Base-by-base conservation (phyloP, 2,113 vertebrate species). In the Vulpes lagopus region DNA sequence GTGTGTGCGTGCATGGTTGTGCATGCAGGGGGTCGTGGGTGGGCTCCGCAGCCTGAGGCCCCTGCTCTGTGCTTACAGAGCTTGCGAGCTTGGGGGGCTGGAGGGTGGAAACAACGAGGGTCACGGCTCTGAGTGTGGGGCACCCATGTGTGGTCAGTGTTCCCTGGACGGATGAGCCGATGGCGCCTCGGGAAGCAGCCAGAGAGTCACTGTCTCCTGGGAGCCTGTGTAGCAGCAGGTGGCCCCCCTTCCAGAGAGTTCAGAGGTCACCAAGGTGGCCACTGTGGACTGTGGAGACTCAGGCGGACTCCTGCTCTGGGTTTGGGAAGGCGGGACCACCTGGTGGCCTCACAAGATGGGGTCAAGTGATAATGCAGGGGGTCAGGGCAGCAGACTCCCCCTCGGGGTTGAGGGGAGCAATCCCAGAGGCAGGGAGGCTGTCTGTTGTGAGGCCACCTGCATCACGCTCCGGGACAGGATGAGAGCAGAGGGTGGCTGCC, bases 51-150 rank as follows among this genome's bases (percentile, higher is more conserved):
- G 62, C 38, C 22, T 8, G 12, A 23, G 65, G 73, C 0, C 83
- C 55, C 65, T 8, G 35, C 20, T 1, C 10, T 10, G 57, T 25
- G 27, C 27, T 19, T 2, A 1, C 23, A 14, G 78, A 22, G 38
- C 0, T 0, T 7, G 17, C 35, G 9, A 22, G 25, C 0, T 4
- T 4, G 7, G 17, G 0, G 20, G 51, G 12, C 65, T 23, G 5
- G 83, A 8, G 16, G 22, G 20, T 43, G 0, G 43, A 27, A 2
- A 57, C n/a, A 25, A 2, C 0, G 35, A n/a, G n/a, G 49, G 2
- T 30, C 8, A 12, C 0, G 12, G 20, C 22, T 20, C 16, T 74
- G 82, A 2, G 0, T 12, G 22, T 3, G 19, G n/a, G 10, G 23
- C 0, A 2, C 23, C 2, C 1, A 0, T 17, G 22, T 1, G 35